phyloP scores from a whole-genome alignment of 2,113 vertebrate genomes.

The Actenoides lindsayi region DNA sequence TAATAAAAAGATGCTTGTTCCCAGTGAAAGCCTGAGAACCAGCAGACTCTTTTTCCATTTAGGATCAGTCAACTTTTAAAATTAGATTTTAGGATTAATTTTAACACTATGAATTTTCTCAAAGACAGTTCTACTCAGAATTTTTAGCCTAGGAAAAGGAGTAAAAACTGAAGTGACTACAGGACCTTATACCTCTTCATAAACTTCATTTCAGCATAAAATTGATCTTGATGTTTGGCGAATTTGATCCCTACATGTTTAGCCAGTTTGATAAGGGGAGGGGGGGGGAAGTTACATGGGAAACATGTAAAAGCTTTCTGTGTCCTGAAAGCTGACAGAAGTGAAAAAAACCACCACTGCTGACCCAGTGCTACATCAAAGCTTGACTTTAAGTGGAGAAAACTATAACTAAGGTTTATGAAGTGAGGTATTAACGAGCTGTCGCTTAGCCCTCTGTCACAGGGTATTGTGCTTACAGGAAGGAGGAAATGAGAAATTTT shows the following conservation, averaged over 20 bases:
- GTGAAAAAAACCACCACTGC: not conserved
- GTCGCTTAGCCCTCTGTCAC: conserved; percentile 27
- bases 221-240: not conserved
- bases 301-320: not conserved
- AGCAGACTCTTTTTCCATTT: not conserved
- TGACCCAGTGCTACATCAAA: conserved; percentile 45
- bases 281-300: not conserved
- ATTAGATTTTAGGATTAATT: not conserved
- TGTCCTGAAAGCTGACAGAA: not conserved
- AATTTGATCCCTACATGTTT: not conserved
- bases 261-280: not conserved
- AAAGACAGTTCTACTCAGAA: not conserved
- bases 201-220: not conserved
- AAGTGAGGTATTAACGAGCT: conserved; percentile 24
- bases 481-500: conserved; percentile 72
- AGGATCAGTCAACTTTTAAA: not conserved
- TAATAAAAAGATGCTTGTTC: not conserved
- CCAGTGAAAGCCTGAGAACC: not conserved
- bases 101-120: not conserved
- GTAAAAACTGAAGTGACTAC: not conserved
- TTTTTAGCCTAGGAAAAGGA: not conserved
- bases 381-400: conserved; percentile 4
- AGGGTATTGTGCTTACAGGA: conserved; percentile 63
- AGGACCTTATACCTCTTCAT: not conserved
- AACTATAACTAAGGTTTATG: not conserved